phyloP scores from a whole-genome alignment of 2,797 vertebrate species.

The Alauda arvensis region DNA sequence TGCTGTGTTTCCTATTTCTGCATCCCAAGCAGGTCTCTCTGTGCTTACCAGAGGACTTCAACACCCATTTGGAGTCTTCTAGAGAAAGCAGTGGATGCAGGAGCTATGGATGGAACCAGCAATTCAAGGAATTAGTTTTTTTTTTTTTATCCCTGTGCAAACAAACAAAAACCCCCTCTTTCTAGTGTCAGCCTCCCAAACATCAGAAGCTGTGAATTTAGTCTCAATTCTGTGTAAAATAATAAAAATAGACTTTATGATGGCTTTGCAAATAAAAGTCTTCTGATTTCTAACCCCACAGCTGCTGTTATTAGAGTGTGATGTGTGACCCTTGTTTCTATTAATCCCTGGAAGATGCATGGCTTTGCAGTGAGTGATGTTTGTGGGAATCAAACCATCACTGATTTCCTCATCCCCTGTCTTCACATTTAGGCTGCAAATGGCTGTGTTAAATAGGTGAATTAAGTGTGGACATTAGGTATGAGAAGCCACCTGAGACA shows the following conservation, averaged over 20 bases:
- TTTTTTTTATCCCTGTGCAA: neutral
- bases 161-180: neutral
- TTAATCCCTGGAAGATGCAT: conserved; percentile 51
- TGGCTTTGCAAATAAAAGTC: neutral
- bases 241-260: neutral
- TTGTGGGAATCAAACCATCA: neutral
- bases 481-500: conserved; percentile 62
- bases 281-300: conserved; percentile 9
- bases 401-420: conserved; percentile 59
- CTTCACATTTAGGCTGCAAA: conserved; percentile 68
- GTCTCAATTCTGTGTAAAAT: neutral
- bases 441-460: conserved; percentile 69
- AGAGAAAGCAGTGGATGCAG: neutral
- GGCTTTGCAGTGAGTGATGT: conserved; percentile 9
- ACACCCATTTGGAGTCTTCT: neutral
- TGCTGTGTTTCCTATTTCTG: neutral
- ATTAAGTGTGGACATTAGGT: conserved; percentile 70
- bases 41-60: neutral
- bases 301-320: neutral
- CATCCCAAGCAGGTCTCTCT: neutral
- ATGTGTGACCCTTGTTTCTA: neutral
- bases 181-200: neutral
- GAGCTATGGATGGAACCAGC: neutral
- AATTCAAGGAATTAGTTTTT: neutral
- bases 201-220: neutral